phyloP scores from a whole-genome alignment of 2,797 vertebrate genomes.

The Echiichthys vipera region DNA sequence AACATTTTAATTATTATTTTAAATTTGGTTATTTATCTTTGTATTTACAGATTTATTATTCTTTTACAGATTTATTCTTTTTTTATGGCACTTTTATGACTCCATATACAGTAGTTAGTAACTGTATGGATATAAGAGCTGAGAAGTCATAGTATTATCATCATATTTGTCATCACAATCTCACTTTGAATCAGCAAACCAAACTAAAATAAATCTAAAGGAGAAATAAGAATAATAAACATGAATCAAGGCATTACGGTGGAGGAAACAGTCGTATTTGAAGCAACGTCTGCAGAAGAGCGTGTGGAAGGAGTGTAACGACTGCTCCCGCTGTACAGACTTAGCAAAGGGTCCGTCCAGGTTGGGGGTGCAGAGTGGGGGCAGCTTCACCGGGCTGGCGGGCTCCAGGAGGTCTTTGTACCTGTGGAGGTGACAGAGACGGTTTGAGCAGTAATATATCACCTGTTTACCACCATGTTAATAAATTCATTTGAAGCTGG shows the following conservation, averaged over 20 bases:
- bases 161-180: background rate
- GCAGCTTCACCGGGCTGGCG: slow-evolving; percentile 89
- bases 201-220: background rate
- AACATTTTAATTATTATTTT: too few species aligned
- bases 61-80: too few species aligned
- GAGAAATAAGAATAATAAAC: background rate
- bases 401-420: slow-evolving; percentile 95
- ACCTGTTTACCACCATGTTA: background rate
- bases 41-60: too few species aligned
- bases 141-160: background rate
- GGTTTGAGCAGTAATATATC: background rate
- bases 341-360: slow-evolving; percentile 95
- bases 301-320: slow-evolving; percentile 98
- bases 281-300: slow-evolving; percentile 99
- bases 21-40: too few species aligned
- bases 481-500: background rate
- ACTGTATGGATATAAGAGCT: background rate
- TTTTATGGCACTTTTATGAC: too few species aligned
- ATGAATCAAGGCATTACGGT: slow-evolving; percentile 68
- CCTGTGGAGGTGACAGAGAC: slow-evolving; percentile 73
- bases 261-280: slow-evolving; percentile 98
- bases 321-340: slow-evolving; percentile 97
- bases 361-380: slow-evolving; percentile 96
- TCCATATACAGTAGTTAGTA: background rate
- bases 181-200: background rate